These are phyloP conservation scores for Cylas formicarius DNA, from an alignment of 1,140 invertebrate species.

Conservation along the genomic window DNA sequence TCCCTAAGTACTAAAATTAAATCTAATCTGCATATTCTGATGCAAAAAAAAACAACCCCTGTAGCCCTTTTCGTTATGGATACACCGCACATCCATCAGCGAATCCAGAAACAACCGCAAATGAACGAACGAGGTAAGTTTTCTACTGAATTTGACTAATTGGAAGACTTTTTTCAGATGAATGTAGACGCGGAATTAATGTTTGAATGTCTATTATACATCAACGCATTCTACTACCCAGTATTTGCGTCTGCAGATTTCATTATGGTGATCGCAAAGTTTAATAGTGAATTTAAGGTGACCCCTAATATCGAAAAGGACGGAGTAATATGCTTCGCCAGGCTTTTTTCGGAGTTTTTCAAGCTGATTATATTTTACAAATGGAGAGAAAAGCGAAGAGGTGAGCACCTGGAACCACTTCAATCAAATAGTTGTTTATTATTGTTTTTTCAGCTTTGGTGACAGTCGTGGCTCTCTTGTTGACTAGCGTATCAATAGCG, in stretches of 20 bases:
- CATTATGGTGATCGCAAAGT: slow-evolving; percentile 28
- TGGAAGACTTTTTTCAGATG: slow-evolving; percentile 12
- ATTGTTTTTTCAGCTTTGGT: slow-evolving; percentile 26
- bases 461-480: slow-evolving; percentile 23
- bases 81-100: neutral
- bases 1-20: no score
- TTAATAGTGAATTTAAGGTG: slow-evolving; percentile 18
- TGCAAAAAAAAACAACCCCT: neutral
- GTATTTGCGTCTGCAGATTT: slow-evolving; percentile 27
- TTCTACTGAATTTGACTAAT: neutral
- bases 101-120: slow-evolving; percentile 15
- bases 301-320: slow-evolving; percentile 28
- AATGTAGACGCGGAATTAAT: slow-evolving; percentile 31
- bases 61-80: neutral
- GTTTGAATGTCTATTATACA: slow-evolving; percentile 33
- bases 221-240: slow-evolving; percentile 31
- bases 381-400: slow-evolving; percentile 26
- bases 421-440: no score
- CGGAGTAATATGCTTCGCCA: slow-evolving; percentile 25
- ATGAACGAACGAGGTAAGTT: neutral
- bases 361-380: slow-evolving; percentile 29
- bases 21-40: neutral
- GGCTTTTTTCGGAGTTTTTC: slow-evolving; percentile 22
- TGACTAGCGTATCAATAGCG: slow-evolving; percentile 22
- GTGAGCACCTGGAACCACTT: slow-evolving; percentile 20